Conservation (phyloP, 2,888 invertebrate species). For the Embidobia sp. region DNA sequence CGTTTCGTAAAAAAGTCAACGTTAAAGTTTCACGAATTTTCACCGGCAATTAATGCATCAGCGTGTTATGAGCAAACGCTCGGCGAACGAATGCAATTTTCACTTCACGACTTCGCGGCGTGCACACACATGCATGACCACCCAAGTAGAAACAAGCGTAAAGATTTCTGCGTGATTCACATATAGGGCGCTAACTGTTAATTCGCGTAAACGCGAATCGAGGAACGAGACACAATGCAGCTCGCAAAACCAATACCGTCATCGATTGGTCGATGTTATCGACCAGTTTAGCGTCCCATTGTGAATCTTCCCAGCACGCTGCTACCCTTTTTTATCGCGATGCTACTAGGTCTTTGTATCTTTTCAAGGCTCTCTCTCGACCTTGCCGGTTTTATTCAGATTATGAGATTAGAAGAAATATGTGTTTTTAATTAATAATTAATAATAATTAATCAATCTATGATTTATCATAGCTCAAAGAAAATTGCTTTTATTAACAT, state of each 20-base stretch:
- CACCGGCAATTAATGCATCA: constrained; percentile 71
- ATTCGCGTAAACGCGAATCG: constrained; percentile 71
- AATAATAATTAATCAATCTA: no score
- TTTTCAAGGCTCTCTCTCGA: constrained; percentile 31
- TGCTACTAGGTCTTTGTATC: constrained; percentile 35
- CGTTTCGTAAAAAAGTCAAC: constrained; percentile 53
- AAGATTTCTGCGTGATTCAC: constrained; percentile 77
- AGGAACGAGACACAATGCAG: constrained; percentile 47
- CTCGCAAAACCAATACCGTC: constrained; percentile 31
- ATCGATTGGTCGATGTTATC: constrained; percentile 47
- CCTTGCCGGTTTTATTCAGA: constrained; percentile 24
- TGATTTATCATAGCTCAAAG: no score
- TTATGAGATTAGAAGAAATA: not conserved
- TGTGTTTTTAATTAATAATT: no score
- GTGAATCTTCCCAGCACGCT: constrained; percentile 32
- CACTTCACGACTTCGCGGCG: constrained; percentile 67
- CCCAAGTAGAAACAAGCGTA: constrained; percentile 72
- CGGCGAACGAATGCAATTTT: constrained; percentile 72
- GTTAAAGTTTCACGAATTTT: constrained; percentile 68
- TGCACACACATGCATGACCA: constrained; percentile 72
- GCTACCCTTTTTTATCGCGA: constrained; percentile 47
- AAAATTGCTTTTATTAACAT: no score
- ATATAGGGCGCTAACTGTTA: constrained; percentile 79
- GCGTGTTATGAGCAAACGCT: constrained; percentile 32
- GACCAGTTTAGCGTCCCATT: constrained; percentile 26